Evolutionary conservation across 2,113 vertebrate species (phyloP), one percentile per base, ranked within the genome.

Genomic region (Bostrychus sinensis): DNA sequence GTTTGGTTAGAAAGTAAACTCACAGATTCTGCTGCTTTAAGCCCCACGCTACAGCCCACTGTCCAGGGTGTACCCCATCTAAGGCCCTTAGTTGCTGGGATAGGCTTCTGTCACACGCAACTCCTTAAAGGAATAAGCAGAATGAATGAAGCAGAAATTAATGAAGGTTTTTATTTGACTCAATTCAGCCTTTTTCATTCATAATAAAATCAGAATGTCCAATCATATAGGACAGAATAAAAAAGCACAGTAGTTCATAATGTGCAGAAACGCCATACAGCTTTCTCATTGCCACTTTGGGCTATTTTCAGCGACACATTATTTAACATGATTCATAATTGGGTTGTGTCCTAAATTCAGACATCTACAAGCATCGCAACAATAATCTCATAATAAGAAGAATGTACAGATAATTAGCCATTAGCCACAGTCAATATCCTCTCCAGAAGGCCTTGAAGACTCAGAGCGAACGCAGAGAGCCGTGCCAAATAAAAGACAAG

Each of bases 321-420:
- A 28, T 48, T 62, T 71, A 36, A 34, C 57, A 37, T 39, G 51
- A 76, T 61, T 7, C 56, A 68, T 65, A 75, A 68, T 51, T 51
- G 6, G 54, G 48, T 66, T 70, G 57, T 23, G 56, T 69, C 56
- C 42, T n/a, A 57, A 68, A 68, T 70, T 53, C 55, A 53, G 42
- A 66, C 70, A 58, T 74, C 56, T 74, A 1, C 75, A 70, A 54
- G 74, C 70, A 68, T 65, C 66, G 43, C 65, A 70, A 86, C 64
- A 78, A 76, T 82, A 83, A 83, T 81, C 58, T 82, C 80, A 85
- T 80, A 75, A 70, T 4, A 71, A 57, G 50, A 50, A 62, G 73
- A 86, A 86, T 77, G 65, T 85, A 81, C 53, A 80, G 84, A 85
- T 90, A 88, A 90, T 86, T 75, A 89, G 79, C 84, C 79, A 86